These are phyloP conservation scores for Enteromius trimaculatus DNA, from an alignment of 2,797 vertebrate genomes.

Conservation along the genomic window DNA sequence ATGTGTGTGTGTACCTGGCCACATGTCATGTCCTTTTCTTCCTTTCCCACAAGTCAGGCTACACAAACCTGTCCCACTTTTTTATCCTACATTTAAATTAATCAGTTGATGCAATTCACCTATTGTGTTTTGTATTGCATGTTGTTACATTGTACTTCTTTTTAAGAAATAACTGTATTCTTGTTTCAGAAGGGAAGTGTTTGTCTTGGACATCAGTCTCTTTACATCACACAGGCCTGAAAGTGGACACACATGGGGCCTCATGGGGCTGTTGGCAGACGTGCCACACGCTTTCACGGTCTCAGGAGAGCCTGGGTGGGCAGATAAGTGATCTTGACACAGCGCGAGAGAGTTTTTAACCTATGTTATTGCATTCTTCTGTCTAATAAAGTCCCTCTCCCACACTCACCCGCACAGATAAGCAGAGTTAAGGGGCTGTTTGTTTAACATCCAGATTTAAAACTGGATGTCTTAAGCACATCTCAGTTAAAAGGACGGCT, in stretches of 20 bases:
- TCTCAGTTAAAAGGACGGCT: constrained; percentile 28
- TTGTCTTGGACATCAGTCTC: constrained; percentile 10
- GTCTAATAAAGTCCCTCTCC: constrained; percentile 54
- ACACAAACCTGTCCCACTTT: too few relatives aligned
- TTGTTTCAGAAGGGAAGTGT: constrained; percentile 5
- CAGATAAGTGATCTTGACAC: constrained; percentile 54
- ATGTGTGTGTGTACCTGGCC: too few relatives aligned
- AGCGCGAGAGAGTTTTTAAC: constrained; percentile 50
- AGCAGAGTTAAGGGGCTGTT: constrained; percentile 47
- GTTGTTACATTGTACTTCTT: too few relatives aligned
- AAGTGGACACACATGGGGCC: constrained; percentile 27
- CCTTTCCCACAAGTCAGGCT: too few relatives aligned
- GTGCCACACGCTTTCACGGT: constrained; percentile 8
- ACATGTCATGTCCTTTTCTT: too few relatives aligned
- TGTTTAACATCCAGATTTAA: constrained; percentile 51
- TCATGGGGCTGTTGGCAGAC: constrained; percentile 48
- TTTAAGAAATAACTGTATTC: not conserved
- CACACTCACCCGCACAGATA: constrained; percentile 40
- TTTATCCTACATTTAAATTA: too few relatives aligned
- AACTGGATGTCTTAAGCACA: constrained; percentile 41
- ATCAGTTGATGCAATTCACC: too few relatives aligned
- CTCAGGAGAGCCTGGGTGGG: constrained; percentile 58
- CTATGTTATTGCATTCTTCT: constrained; percentile 60
- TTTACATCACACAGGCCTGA: constrained; percentile 9
- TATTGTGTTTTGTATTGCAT: too few relatives aligned